Evolutionary conservation across 2,888 invertebrate genomes (phyloP).

Genomic region (Leucoma salicis): DNA sequence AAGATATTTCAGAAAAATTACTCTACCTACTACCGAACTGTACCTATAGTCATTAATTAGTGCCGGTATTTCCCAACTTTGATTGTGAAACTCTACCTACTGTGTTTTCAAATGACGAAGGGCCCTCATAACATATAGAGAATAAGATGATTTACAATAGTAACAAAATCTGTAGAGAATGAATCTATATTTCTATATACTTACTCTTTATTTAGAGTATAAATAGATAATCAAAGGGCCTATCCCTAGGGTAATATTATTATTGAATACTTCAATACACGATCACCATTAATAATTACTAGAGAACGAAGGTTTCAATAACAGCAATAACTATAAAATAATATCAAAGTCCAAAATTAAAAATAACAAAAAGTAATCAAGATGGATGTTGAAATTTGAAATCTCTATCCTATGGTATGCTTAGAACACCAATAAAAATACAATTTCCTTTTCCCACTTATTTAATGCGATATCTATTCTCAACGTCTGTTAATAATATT

Average conservation of each 20-base stretch:
- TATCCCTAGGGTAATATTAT: slow-evolving; percentile 9
- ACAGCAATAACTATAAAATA: slow-evolving; percentile 33
- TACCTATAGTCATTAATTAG: too few species aligned
- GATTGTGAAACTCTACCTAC: too few species aligned
- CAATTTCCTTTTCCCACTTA: slow-evolving; percentile 50
- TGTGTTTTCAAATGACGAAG: too few species aligned
- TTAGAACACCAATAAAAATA: slow-evolving; percentile 44
- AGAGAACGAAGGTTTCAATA: slow-evolving; percentile 27
- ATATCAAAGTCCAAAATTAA: slow-evolving; percentile 26
- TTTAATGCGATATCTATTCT: slow-evolving; percentile 48
- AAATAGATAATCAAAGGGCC: too few species aligned
- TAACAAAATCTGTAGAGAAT: too few species aligned
- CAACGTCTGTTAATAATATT: slow-evolving; percentile 49
- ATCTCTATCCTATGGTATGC: slow-evolving; percentile 38
- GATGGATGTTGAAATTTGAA: slow-evolving; percentile 33
- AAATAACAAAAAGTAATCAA: slow-evolving; percentile 19
- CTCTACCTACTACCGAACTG: too few species aligned
- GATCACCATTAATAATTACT: slow-evolving; percentile 24
- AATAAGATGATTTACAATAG: too few species aligned
- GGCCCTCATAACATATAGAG: too few species aligned
- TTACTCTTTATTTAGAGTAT: too few species aligned
- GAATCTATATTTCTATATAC: too few species aligned
- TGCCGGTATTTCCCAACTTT: too few species aligned
- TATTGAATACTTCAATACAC: slow-evolving; percentile 9
- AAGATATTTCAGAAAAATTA: too few species aligned